Percentiles rank a stretch among this genome's conserved stretches.
These are phyloP conservation scores for Dendrocincla tyrannina DNA, from an alignment of 2,797 vertebrate species.

Conservation along the genomic window DNA sequence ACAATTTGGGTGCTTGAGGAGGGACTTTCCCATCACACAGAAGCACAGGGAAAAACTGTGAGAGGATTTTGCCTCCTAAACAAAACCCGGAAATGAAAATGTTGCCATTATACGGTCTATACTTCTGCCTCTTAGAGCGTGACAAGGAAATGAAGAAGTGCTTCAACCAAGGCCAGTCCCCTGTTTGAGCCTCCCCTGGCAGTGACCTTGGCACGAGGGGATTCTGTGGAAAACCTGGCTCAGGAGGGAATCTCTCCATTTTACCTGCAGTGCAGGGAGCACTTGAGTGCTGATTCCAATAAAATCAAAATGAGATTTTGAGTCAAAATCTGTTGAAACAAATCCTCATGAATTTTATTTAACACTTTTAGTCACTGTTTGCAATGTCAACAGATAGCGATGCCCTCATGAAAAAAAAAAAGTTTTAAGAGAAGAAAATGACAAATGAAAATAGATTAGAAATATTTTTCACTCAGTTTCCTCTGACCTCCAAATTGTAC, in stretches of 20 bases:
- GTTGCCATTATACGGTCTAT: fast-evolving
- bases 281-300: too few species aligned
- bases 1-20: not conserved
- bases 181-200: not conserved
- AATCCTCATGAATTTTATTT: not conserved
- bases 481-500: not conserved
- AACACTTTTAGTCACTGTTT: not conserved
- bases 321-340: not conserved
- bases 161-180: not conserved
- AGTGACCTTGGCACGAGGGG: fast-evolving
- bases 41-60: fast-evolving
- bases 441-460: not conserved
- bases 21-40: not conserved
- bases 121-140: not conserved
- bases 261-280: not conserved
- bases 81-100: not conserved
- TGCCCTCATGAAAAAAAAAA: not conserved
- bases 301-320: not conserved
- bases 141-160: not conserved
- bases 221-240: not conserved
- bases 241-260: not conserved
- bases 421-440: not conserved
- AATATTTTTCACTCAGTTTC: not conserved
- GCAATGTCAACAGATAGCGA: fast-evolving
- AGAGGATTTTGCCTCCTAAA: not conserved